phyloP scores from a whole-genome alignment of 2,797 vertebrate species.

The Gymnothorax reevesii region DNA sequence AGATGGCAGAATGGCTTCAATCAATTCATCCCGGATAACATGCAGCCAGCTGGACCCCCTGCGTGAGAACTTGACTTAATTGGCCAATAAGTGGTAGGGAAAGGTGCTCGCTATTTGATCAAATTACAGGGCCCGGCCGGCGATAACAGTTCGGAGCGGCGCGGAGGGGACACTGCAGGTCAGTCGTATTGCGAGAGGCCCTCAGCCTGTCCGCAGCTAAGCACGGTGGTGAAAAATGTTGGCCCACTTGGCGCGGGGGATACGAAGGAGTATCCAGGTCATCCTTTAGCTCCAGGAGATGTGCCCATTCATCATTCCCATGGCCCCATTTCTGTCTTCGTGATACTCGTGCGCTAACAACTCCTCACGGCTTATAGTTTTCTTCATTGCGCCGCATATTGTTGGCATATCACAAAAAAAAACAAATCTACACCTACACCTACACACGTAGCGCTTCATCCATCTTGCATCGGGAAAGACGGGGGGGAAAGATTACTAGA shows the following conservation, averaged over 20 bases:
- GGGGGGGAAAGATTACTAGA: conserved; percentile 48
- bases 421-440: conserved; percentile 52
- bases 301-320: conserved; percentile 88
- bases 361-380: conserved; percentile 74
- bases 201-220: conserved; percentile 87
- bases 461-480: conserved; percentile 71
- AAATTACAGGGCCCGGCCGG: conserved; percentile 85
- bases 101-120: conserved; percentile 94
- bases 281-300: conserved; percentile 89
- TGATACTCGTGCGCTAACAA: conserved; percentile 88
- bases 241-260: conserved; percentile 84
- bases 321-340: conserved; percentile 95
- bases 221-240: conserved; percentile 91
- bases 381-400: conserved; percentile 80
- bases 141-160: conserved; percentile 87
- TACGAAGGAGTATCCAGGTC: conserved; percentile 87
- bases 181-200: conserved; percentile 80
- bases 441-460: conserved; percentile 68
- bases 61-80: conserved; percentile 99
- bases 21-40: conserved; percentile 98
- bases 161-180: conserved; percentile 70
- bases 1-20: conserved; percentile 95
- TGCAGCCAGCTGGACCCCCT: conserved; percentile 98
- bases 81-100: conserved; percentile 99
- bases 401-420: conserved; percentile 68